phyloP scores from a whole-genome alignment of 1,140 invertebrate genomes.

The Rhyacophila brunnea region DNA sequence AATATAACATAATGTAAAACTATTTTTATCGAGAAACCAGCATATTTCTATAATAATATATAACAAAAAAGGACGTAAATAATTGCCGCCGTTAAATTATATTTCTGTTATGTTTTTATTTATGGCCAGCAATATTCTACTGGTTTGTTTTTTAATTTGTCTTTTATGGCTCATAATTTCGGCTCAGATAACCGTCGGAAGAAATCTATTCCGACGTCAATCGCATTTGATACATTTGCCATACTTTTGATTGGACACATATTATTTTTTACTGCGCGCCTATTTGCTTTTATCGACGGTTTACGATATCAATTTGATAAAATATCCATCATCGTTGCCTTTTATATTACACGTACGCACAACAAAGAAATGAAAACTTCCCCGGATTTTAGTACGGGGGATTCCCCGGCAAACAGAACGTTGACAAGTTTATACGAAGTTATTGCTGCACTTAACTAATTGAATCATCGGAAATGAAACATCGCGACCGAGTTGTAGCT shows the following conservation, averaged over 20 bases:
- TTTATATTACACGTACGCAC: slow-evolving; percentile 7
- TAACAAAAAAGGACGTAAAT: too few relatives aligned
- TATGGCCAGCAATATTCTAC: too few relatives aligned
- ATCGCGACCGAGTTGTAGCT: slow-evolving; percentile 34
- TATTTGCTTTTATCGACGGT: slow-evolving; percentile 30
- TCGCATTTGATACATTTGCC: slow-evolving; percentile 1
- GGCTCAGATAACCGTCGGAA: slow-evolving; percentile 19
- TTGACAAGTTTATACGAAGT: slow-evolving; percentile 36
- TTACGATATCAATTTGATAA: slow-evolving; percentile 36
- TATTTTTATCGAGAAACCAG: too few relatives aligned
- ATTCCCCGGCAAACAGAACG: slow-evolving; percentile 21
- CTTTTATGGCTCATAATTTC: slow-evolving; percentile 22
- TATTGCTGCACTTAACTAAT: slow-evolving; percentile 37
- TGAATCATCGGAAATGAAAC: slow-evolving; percentile 37
- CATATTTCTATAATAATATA: too few relatives aligned
- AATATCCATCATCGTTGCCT: slow-evolving; percentile 30
- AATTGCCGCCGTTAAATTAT: too few relatives aligned
- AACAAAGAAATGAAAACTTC: slow-evolving; percentile 8
- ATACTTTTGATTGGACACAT: slow-evolving; percentile 7
- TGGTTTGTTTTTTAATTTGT: slow-evolving; percentile 23
- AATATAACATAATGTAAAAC: too few relatives aligned
- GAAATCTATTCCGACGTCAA: slow-evolving; percentile 21
- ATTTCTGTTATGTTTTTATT: too few relatives aligned
- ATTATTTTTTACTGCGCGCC: slow-evolving; percentile 4
- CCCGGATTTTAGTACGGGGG: not conserved